A percentile compares a stretch with the other conserved stretches of the same genome.
Evolutionary conservation across 2,797 vertebrate species (phyloP).

Genomic region (Geotrypetes seraphini): DNA sequence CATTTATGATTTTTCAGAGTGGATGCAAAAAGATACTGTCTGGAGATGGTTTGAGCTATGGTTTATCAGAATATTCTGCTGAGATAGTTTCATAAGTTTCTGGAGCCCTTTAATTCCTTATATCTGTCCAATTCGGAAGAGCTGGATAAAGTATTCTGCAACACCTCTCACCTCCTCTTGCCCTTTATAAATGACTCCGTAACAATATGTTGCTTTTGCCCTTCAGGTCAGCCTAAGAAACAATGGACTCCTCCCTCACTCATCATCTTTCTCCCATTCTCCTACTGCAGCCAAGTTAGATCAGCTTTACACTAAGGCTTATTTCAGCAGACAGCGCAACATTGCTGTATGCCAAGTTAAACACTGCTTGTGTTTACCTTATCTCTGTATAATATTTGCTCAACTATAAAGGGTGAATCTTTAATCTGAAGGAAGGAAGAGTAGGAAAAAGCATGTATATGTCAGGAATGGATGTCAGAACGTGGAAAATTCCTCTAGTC

Average conservation of each 20-base stretch:
- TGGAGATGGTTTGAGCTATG: slow-evolving; percentile 4
- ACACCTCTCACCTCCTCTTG: background rate
- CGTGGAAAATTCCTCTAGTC: too few species aligned
- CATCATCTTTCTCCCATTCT: background rate
- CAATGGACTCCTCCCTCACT: slow-evolving; percentile 14
- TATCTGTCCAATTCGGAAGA: background rate
- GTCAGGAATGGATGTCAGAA: too few species aligned
- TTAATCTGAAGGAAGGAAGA: too few species aligned
- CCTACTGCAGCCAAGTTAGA: background rate
- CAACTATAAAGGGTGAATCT: too few species aligned
- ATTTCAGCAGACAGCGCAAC: too few species aligned
- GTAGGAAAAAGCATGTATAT: too few species aligned
- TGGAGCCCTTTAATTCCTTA: slow-evolving; percentile 1
- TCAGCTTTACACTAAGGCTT: too few species aligned
- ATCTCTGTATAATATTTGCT: too few species aligned
- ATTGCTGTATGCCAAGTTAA: too few species aligned
- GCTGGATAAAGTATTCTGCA: too few species aligned
- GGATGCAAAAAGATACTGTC: slow-evolving; percentile 8
- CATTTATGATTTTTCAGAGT: too few species aligned
- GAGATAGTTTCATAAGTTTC: background rate
- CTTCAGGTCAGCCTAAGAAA: background rate
- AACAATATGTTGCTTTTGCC: background rate
- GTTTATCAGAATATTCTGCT: background rate
- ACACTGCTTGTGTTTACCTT: too few species aligned
- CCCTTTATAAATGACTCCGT: background rate